Base-by-base conservation (phyloP, 2,113 vertebrate genomes). In the Onychostruthus taczanowskii region DNA sequence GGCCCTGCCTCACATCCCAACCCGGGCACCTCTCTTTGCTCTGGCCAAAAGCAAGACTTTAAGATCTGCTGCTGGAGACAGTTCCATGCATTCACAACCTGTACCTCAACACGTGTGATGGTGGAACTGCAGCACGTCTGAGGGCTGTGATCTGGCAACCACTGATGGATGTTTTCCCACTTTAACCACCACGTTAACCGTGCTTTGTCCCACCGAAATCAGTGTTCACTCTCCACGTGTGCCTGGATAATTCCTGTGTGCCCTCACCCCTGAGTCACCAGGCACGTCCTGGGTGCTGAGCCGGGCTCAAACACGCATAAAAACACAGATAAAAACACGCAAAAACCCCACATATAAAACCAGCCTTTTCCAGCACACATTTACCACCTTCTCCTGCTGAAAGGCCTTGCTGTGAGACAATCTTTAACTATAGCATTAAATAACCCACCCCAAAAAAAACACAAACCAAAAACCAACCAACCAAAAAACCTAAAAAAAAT, bases 351-450 rank as follows among this genome's bases (percentile, higher is more conserved):
- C 5, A 16, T 4, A 14, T 8, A 14, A 44, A 56, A 3, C 0
- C 28, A 26, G 18, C 7, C 2, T 27, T 5, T n/a, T 4, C 12
- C 5, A 16, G 3, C 0, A 0, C 52, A 7, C 4, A 0, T 4
- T 6, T 11, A 14, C 9, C 46, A 46, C 2, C 3, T 7, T 39
- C 19, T 16, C 12, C 50, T 33, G 31, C 35, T 7, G 24, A 13
- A 43, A 16, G 16, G 30, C 22, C 21, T 5, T 9, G 17, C 6
- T 11, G 31, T 2, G 15, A 20, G 15, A 20, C 44, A 27, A 5
- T 4, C 31, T 44, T 13, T 4, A 80, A 13, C 13, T 8, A 47
- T 1, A 2, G 6, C 52, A 35, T 13, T 11, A 24, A 53, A 27
- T 1, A 28, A n/a, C n/a, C n/a, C n/a, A n/a, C n/a, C n/a, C 18